These are phyloP conservation scores for Stichopus horrens DNA, from an alignment of 53 echinoderm and acorn worm genomes.

Conservation along the genomic window DNA sequence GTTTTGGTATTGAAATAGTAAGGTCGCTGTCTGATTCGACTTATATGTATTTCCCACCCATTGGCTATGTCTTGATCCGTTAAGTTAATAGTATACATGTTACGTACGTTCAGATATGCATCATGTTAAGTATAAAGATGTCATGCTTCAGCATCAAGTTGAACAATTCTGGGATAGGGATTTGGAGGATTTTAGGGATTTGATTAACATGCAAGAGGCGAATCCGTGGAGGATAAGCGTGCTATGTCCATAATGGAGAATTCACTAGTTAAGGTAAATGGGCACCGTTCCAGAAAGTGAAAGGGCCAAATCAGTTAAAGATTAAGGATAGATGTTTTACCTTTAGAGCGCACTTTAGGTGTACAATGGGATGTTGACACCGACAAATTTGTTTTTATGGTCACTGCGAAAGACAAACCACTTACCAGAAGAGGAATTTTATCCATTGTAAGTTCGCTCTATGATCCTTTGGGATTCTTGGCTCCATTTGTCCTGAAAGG, in stretches of 20 bases:
- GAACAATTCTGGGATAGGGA: too few species aligned
- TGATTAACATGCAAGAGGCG: too few species aligned
- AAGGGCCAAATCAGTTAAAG: slow-evolving; percentile 49
- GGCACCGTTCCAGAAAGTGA: slow-evolving; percentile 42
- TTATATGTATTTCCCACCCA: too few species aligned
- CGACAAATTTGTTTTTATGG: slow-evolving; percentile 57
- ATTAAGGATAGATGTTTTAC: slow-evolving; percentile 41
- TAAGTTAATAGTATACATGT: too few species aligned
- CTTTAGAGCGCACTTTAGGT: slow-evolving; percentile 60
- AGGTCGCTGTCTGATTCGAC: too few species aligned
- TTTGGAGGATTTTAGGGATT: too few species aligned
- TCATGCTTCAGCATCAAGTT: too few species aligned
- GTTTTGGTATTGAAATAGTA: too few species aligned
- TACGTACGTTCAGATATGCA: too few species aligned
- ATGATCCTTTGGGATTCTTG: slow-evolving; percentile 1
- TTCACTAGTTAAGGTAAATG: slow-evolving; percentile 10
- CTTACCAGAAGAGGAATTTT: slow-evolving; percentile 61
- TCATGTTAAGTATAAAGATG: too few species aligned
- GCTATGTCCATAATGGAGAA: slow-evolving; percentile 47
- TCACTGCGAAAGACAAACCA: slow-evolving; percentile 43
- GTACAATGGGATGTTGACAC: slow-evolving; percentile 57
- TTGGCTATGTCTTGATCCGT: too few species aligned
- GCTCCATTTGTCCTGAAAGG: neutral
- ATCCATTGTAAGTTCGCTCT: slow-evolving; percentile 54
- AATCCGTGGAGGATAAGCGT: too few species aligned